phyloP scores from a whole-genome alignment of 2,888 invertebrate genomes.

The Fragum fragum region DNA sequence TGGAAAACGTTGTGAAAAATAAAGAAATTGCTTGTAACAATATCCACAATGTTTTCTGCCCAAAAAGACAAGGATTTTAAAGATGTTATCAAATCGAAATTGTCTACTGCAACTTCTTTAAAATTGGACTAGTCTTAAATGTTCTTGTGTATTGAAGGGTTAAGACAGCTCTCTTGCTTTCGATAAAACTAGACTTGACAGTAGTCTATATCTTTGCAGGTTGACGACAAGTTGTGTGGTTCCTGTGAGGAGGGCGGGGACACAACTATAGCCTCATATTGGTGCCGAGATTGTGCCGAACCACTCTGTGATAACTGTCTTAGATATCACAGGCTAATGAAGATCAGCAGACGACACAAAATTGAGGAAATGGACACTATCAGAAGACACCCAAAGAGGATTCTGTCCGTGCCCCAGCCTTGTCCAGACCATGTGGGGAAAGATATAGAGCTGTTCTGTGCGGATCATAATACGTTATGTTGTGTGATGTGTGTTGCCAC shows the following conservation, averaged over 20 bases:
- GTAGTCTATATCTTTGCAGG: constrained; percentile 46
- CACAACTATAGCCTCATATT: constrained; percentile 62
- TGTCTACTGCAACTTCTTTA: no score
- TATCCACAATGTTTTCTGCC: no score
- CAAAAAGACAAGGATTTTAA: no score
- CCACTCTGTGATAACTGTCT: constrained; percentile 67
- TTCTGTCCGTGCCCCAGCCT: constrained; percentile 65
- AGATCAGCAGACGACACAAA: constrained; percentile 65
- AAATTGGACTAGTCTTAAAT: no score
- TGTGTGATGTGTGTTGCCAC: constrained; percentile 70
- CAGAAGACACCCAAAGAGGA: constrained; percentile 61
- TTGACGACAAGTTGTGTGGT: constrained; percentile 66
- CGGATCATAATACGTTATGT: constrained; percentile 64
- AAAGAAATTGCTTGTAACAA: no score
- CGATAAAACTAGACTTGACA: no score
- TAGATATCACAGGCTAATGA: constrained; percentile 66
- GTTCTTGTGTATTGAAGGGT: no score
- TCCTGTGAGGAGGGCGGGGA: constrained; percentile 67
- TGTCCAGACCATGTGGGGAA: constrained; percentile 68
- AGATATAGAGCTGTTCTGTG: constrained; percentile 67
- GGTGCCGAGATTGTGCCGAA: constrained; percentile 69
- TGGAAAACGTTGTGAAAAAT: no score
- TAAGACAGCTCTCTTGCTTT: no score
- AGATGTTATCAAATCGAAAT: no score
- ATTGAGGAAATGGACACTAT: constrained; percentile 68